Evolutionary conservation across 2,888 invertebrate species (phyloP).

Genomic region (Drosophila lutescens): DNA sequence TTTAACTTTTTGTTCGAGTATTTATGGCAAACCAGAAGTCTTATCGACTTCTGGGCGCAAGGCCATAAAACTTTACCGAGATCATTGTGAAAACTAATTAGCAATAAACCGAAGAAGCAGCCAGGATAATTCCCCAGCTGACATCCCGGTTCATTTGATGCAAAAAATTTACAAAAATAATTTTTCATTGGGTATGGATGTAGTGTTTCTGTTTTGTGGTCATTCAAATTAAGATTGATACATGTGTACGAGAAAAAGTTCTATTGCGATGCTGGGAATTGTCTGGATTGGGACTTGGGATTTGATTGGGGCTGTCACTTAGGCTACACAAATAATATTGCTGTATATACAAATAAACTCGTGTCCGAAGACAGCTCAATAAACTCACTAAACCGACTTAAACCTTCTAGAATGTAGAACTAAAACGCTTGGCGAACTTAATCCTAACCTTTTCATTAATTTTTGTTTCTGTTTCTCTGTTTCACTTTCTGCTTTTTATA

Average conservation of each 20-base stretch:
- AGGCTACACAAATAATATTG: conserved; percentile 41
- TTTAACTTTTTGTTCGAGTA: conserved; percentile 57
- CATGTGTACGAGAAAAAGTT: conserved; percentile 22
- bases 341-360: conserved; percentile 35
- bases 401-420: conserved; percentile 48
- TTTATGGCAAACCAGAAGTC: conserved; percentile 70
- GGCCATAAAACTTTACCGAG: conserved; percentile 82
- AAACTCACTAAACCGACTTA: conserved; percentile 33
- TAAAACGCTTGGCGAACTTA: conserved; percentile 73
- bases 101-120: conserved; percentile 64
- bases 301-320: conserved; percentile 13
- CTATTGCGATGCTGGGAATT: conserved; percentile 19
- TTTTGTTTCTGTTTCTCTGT: conserved; percentile 45
- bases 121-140: background rate
- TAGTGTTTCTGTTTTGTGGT: conserved; percentile 33
- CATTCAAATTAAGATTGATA: conserved; percentile 26
- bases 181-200: conserved; percentile 54
- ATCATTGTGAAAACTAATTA: conserved; percentile 83
- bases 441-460: conserved; percentile 53
- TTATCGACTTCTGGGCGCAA: conserved; percentile 60
- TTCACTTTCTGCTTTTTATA: conserved; percentile 29
- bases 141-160: conserved; percentile 59
- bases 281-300: conserved; percentile 15
- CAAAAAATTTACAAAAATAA: conserved; percentile 80
- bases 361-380: conserved; percentile 16